Percentiles rank a stretch among this genome's conserved stretches.
These are phyloP conservation scores for Corvus hawaiiensis DNA, from an alignment of 2,113 vertebrate genomes.

Conservation along the genomic window DNA sequence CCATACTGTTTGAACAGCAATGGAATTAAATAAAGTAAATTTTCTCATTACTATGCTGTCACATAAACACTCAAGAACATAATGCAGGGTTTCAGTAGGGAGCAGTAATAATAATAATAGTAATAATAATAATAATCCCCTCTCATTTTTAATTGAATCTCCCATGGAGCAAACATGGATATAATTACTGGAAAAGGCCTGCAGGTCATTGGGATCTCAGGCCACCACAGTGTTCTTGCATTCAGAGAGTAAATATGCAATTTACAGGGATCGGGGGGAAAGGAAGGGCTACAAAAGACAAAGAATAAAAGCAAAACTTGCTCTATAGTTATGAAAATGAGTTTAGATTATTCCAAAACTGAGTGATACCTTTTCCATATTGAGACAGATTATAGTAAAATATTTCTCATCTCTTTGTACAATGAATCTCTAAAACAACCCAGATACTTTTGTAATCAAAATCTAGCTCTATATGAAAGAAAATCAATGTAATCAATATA, in stretches of 20 bases:
- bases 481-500: not conserved
- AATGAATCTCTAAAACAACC: not conserved
- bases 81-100: not conserved
- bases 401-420: not conserved
- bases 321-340: not conserved
- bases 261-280: not conserved
- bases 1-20: not conserved
- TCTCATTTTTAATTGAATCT: slow-evolving; percentile 9
- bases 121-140: not conserved
- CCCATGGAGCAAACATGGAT: not conserved
- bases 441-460: not conserved
- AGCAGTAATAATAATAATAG: not conserved
- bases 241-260: not conserved
- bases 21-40: not conserved
- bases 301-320: not conserved
- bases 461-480: not conserved
- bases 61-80: not conserved
- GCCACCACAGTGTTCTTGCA: not conserved
- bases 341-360: not conserved
- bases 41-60: not conserved
- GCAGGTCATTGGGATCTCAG: not conserved
- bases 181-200: slow-evolving; percentile 8
- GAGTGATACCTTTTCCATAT: not conserved
- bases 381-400: not conserved
- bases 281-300: not conserved